phyloP scores from a whole-genome alignment of 2,888 invertebrate species.

The Suillia variegata region DNA sequence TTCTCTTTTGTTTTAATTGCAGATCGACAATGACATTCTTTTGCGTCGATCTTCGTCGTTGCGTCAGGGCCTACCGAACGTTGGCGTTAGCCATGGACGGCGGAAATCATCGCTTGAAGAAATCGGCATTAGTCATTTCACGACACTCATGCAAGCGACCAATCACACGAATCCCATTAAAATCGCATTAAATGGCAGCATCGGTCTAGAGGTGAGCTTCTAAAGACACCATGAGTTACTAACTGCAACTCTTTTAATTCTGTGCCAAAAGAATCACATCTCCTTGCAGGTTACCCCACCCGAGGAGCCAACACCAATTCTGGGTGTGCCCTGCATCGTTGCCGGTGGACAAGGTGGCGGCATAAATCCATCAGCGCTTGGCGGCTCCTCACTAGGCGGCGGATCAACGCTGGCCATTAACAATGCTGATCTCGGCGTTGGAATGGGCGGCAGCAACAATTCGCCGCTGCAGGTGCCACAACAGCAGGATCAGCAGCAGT shows the following conservation, averaged over 20 bases:
- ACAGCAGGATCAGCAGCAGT: constrained; percentile 48
- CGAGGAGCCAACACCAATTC: constrained; percentile 64
- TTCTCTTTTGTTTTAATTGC: constrained; percentile 31
- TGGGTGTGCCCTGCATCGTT: constrained; percentile 58
- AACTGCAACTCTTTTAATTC: too few species aligned
- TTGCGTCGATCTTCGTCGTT: constrained; percentile 83
- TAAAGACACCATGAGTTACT: too few species aligned
- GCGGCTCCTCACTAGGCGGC: constrained; percentile 46
- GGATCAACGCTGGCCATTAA: constrained; percentile 58
- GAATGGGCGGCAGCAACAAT: constrained; percentile 61
- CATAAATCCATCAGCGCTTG: constrained; percentile 57
- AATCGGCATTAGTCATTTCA: constrained; percentile 82
- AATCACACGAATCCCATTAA: constrained; percentile 79
- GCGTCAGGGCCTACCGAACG: constrained; percentile 77
- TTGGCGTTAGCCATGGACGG: constrained; percentile 64
- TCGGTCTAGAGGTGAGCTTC: constrained; percentile 72
- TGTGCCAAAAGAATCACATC: constrained; percentile 49
- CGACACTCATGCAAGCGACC: constrained; percentile 69
- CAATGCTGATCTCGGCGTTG: constrained; percentile 57
- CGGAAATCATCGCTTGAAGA: constrained; percentile 86
- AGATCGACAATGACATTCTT: constrained; percentile 79
- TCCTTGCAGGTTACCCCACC: constrained; percentile 69
- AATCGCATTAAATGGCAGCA: constrained; percentile 84
- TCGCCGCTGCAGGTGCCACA: constrained; percentile 67
- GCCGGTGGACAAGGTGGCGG: constrained; percentile 54